Conservation (phyloP, 2,888 invertebrate genomes). For the Hipparchia sbordonii region DNA sequence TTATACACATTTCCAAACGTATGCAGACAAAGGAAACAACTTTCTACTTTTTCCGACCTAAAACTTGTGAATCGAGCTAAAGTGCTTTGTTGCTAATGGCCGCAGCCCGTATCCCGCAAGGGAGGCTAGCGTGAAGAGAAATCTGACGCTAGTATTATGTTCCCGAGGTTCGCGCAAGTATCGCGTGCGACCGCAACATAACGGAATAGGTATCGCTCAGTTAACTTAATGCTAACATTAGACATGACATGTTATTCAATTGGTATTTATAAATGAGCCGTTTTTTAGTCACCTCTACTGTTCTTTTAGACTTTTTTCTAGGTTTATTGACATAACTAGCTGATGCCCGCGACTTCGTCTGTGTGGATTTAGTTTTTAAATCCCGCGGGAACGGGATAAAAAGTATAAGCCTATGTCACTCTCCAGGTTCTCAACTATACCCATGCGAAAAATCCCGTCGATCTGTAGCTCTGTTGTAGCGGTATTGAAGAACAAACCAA, state of each 20-base stretch:
- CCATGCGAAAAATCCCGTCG: too few species aligned
- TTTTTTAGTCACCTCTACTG: too few species aligned
- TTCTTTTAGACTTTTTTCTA: too few species aligned
- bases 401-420: too few species aligned
- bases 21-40: constrained; percentile 26
- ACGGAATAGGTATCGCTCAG: constrained; percentile 49
- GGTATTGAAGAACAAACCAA: too few species aligned
- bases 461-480: too few species aligned
- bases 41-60: constrained; percentile 30
- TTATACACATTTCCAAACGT: constrained; percentile 5
- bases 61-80: constrained; percentile 36
- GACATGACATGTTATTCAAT: constrained; percentile 14
- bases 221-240: constrained; percentile 27
- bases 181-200: constrained; percentile 62
- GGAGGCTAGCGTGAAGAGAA: constrained; percentile 35
- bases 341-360: too few species aligned
- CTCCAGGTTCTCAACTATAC: too few species aligned
- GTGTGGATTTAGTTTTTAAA: too few species aligned
- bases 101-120: constrained; percentile 29
- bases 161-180: constrained; percentile 48
- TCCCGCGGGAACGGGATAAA: too few species aligned
- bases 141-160: constrained; percentile 41
- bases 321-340: too few species aligned
- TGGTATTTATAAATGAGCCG: background rate
- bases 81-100: constrained; percentile 38